phyloP scores from a whole-genome alignment of 2,113 vertebrate genomes.

The Anser brachyrhynchus region DNA sequence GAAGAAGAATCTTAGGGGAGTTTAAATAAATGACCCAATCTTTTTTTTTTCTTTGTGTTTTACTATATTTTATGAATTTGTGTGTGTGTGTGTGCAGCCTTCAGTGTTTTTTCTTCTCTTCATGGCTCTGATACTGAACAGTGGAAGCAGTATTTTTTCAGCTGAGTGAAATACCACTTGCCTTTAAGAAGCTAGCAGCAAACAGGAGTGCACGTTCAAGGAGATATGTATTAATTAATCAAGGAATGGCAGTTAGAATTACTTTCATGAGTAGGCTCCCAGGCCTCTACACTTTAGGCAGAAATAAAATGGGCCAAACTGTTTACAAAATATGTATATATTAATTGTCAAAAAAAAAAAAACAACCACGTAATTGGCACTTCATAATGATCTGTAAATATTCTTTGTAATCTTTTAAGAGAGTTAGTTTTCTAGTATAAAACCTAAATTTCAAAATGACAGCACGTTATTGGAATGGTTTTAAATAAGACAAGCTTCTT shows the following conservation, averaged over 20 bases:
- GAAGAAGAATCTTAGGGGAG: neutral
- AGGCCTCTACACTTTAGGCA: neutral
- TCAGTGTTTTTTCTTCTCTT: neutral
- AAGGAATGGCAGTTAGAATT: neutral
- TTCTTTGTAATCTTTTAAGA: neutral
- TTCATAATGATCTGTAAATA: neutral
- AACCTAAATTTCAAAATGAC: neutral
- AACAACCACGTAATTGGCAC: neutral
- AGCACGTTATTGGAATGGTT: neutral
- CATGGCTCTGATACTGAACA: neutral
- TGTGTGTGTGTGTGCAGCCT: neutral
- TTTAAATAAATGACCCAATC: fast-evolving
- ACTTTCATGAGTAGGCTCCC: neutral
- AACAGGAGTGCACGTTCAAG: neutral
- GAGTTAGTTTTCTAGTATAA: neutral
- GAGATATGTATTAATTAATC: neutral
- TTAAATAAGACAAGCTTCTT: neutral
- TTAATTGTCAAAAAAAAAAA: too few species aligned
- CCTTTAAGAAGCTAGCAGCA: neutral
- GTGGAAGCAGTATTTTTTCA: neutral
- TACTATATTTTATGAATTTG: neutral
- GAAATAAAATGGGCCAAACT: neutral
- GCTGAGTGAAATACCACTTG: neutral
- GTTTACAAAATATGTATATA: neutral
- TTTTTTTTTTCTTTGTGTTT: neutral